Base-by-base conservation (phyloP, 2,113 vertebrate species). In the Quiscalus mexicanus region DNA sequence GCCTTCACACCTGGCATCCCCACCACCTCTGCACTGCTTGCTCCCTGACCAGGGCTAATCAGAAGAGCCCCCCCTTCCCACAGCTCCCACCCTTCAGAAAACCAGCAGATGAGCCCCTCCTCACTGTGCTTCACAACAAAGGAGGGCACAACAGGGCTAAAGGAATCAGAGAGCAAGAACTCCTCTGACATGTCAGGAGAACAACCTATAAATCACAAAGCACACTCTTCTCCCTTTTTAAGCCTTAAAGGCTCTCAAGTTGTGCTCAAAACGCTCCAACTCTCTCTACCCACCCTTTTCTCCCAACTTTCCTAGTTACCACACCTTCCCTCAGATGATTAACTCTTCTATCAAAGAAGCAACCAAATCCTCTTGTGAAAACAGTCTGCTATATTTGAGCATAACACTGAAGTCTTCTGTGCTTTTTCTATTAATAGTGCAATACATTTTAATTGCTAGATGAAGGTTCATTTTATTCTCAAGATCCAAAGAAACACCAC, bases 381-480 rank as follows among this genome's bases (percentile, higher is more conserved):
- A 78, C 33, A 33, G 12, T 60, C 68, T n/a, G 35, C n/a, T 88
- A 2, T 21, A 90, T 65, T 69, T 65, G 23, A 93, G 31, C 49
- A 8, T 41, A 60, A 56, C 7, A n/a, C 53, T 45, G n/a, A 90
- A 76, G 18, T 55, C 88, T 80, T 94, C 90, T 33, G 27, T 64
- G 75, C 50, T 59, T 70, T 90, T 37, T 39, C 86, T 63, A 88
- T 93, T 86, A 95, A 95, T 71, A 81, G 79, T 2, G 19, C 92
- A 86, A 92, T 86, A 70, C 6, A 45, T 55, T 62, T 83, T 88
- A 95, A 93, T 50, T 77, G 76, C 71, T 27, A 30, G 12, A 87
- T 21, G 42, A 93, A 60, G 16, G 24, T 55, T 74, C 30, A 84
- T 88, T 88, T 93, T 44, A 82, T n/a, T 92, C 67, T 70, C 52